Evolutionary conservation across 2,797 vertebrate genomes (phyloP), one percentile per base, ranked within the genome.

Genomic region (Natrix natrix): DNA sequence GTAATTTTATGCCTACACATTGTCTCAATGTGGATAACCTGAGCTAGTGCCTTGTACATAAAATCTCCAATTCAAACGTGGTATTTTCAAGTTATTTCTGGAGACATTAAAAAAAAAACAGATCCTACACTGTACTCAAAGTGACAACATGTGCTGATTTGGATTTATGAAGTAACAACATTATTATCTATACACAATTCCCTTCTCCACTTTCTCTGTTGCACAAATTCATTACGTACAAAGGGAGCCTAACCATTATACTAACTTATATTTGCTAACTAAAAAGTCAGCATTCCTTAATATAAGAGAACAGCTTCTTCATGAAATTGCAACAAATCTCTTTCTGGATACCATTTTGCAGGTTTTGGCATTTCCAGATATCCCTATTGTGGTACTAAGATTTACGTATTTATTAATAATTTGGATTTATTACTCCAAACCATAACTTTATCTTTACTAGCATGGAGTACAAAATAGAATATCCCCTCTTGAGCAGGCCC

Each of bases 31-130:
- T 92, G 96, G 93, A 95, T 0, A 96, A 91, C 95, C 0, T 57
- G 8, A 22, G 8, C 89, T 94, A 22, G 13, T 66, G 93, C 17
- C 61, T 96, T 95, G 86, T 95, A 96, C 95, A 89, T 26, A 8
- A 55, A 66, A 94, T 96, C 93, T 93, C 26, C 90, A 92, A 0
- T 93, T 96, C 87, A 94, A 96, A 96, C 93, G 94, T 96, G 95
- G 89, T 95, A n/a, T 96, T 96, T 96, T 95, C 13, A 92, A 92
- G 93, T 74, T 93, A 89, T 93, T 96, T 97, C 91, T 93, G 55
- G 93, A 96, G 74, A 74, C 87, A 95, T 88, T 87, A 74, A 52
- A 12, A 56, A 93, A 95, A 88, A 2, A 91, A n/a, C 8, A 55
- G 96, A 91, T 94, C 1, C 78, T 74, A 63, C 86, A 43, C 59